These are phyloP conservation scores for Sebastes iracundus DNA, from an alignment of 2,797 vertebrate genomes.

Conservation along the genomic window DNA sequence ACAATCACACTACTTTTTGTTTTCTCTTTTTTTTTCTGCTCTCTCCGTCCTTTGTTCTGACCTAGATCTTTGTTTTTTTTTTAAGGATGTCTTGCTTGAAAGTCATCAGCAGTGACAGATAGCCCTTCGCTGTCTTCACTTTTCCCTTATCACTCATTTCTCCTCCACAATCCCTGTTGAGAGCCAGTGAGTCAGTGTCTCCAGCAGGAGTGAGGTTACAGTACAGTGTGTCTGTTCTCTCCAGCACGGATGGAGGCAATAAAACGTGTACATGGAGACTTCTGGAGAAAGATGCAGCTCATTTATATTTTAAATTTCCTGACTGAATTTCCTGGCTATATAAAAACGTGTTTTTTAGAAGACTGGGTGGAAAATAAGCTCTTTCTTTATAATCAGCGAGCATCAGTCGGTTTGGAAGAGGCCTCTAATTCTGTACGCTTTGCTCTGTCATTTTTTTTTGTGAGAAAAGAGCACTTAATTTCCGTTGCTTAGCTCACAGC, in stretches of 20 bases:
- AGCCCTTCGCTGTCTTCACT: constrained; percentile 25
- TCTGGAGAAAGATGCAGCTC: constrained; percentile 22
- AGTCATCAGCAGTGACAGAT: constrained; percentile 22
- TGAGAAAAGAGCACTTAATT: constrained; percentile 25
- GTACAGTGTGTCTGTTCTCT: constrained; percentile 38
- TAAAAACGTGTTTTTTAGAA: constrained; percentile 11
- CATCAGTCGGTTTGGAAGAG: constrained; percentile 9
- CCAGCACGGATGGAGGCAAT: constrained; percentile 24
- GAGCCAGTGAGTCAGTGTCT: constrained; percentile 57
- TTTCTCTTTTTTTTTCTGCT: background rate
- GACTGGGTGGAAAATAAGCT: constrained; percentile 11
- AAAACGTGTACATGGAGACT: constrained; percentile 12
- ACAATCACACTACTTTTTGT: constrained; percentile 12
- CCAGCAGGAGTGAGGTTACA: constrained; percentile 32
- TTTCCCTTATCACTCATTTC: constrained; percentile 39
- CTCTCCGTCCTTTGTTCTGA: background rate
- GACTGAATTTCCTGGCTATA: background rate
- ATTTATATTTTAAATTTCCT: constrained; percentile 30
- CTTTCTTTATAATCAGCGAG: constrained; percentile 16
- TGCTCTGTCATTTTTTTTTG: constrained; percentile 7
- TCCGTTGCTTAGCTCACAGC: constrained; percentile 34
- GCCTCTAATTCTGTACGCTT: constrained; percentile 24
- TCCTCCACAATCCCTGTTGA: constrained; percentile 26
- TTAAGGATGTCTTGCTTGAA: constrained; percentile 17
- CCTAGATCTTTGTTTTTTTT: constrained; percentile 33